These are phyloP conservation scores for Nothobranchius furzeri DNA, from an alignment of 2,113 vertebrate species.

Conservation along the genomic window DNA sequence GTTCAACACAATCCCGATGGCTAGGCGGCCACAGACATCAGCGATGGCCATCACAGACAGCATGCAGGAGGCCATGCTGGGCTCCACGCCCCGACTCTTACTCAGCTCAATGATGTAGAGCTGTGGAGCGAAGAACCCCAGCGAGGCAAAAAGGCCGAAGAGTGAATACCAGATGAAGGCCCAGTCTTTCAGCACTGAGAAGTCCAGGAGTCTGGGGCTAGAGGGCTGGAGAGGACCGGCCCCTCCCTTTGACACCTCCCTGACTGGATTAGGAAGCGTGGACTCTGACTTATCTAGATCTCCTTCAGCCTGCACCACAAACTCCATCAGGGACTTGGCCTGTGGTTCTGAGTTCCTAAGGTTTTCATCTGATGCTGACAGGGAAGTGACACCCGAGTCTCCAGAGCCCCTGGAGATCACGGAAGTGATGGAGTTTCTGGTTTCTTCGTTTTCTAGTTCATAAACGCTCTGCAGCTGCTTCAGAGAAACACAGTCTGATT, in stretches of 20 bases:
- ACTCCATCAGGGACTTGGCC: conserved; percentile 10
- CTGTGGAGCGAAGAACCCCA: conserved; percentile 95
- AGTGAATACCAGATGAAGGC: conserved; percentile 92
- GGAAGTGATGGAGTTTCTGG: conserved; percentile 86
- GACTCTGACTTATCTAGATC: not conserved
- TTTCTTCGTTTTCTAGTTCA: conserved; percentile 90
- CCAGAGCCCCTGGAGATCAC: conserved; percentile 57
- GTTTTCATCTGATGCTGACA: conserved; percentile 82
- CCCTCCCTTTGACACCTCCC: conserved; percentile 30
- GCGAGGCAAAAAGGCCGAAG: conserved; percentile 93
- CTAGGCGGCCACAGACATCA: conserved; percentile 87
- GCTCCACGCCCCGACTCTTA: conserved; percentile 84
- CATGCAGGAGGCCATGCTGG: conserved; percentile 84
- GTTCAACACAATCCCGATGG: conserved; percentile 86
- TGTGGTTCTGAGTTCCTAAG: conserved; percentile 62
- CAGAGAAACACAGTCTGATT: conserved; percentile 30
- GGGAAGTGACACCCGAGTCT: conserved; percentile 92
- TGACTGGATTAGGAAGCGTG: not conserved
- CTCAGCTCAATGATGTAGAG: conserved; percentile 92
- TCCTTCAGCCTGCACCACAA: conserved; percentile 39
- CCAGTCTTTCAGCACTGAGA: conserved; percentile 86
- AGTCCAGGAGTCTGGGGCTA: conserved; percentile 83
- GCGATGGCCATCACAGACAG: conserved; percentile 90
- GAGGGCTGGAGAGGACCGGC: conserved; percentile 7
- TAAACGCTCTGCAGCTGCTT: conserved; percentile 78